These are phyloP conservation scores for Amazona vittata DNA, from an alignment of 2,113 vertebrate genomes.

Conservation along the genomic window DNA sequence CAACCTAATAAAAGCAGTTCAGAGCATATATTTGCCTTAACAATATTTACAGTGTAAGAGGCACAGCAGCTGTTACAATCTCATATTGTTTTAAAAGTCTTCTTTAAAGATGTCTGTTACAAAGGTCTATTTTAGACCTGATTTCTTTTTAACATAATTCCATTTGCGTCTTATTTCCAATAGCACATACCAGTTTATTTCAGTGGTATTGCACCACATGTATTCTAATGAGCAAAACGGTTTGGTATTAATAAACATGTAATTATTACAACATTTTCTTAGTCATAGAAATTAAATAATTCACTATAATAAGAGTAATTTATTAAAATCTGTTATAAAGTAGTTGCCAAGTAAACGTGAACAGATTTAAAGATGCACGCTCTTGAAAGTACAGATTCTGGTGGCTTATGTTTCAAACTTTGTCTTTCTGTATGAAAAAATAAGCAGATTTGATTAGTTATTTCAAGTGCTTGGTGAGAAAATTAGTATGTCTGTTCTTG, in stretches of 20 bases:
- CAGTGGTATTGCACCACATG: not conserved
- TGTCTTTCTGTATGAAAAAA: not conserved
- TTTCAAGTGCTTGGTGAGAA: not conserved
- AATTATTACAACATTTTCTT: not conserved
- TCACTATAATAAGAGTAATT: not conserved
- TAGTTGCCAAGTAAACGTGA: not conserved
- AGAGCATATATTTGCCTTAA: constrained; percentile 30
- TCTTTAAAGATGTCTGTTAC: not conserved
- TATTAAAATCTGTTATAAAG: not conserved
- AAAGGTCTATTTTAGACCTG: not conserved
- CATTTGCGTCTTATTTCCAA: not conserved
- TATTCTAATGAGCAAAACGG: not conserved
- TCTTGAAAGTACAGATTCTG: not conserved
- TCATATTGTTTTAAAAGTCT: not conserved
- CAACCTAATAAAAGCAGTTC: constrained; percentile 53
- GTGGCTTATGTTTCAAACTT: not conserved
- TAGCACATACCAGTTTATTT: not conserved
- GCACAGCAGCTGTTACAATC: not conserved
- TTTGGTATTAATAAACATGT: not conserved
- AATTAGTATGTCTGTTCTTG: not conserved
- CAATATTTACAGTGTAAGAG: constrained; percentile 20
- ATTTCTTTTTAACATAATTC: not conserved
- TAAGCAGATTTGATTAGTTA: not conserved
- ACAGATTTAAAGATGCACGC: not conserved
- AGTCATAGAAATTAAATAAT: not conserved